Evolutionary conservation across 2,113 vertebrate genomes (phyloP).

Genomic region (Arizona elegans): DNA sequence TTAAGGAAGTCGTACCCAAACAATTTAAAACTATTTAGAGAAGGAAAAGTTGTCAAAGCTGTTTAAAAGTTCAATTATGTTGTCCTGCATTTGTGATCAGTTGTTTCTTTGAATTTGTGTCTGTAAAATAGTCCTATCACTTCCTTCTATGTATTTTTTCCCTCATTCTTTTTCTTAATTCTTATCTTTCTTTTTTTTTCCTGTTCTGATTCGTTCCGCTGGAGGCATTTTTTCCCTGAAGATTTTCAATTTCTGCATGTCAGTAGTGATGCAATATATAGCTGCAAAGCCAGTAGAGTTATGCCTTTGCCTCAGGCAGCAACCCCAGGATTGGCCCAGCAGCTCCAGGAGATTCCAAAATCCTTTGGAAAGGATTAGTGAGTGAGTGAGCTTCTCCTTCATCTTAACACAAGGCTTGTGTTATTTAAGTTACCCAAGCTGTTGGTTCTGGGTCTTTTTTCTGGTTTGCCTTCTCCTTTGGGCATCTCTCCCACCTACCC

Average conservation of each 20-base stretch:
- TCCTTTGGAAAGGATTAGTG: not conserved
- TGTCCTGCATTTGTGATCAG: not conserved
- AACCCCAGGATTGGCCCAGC: not conserved
- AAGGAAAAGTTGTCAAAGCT: no score
- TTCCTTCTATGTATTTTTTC: not conserved
- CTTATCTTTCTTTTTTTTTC: not conserved
- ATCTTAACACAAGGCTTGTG: not conserved
- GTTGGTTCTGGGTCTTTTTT: not conserved
- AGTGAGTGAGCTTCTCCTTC: not conserved
- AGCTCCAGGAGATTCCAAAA: not conserved
- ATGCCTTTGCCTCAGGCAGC: not conserved
- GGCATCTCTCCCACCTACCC: not conserved
- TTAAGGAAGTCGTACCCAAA: not conserved
- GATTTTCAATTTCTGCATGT: not conserved
- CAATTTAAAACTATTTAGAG: not conserved
- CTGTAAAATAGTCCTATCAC: not conserved
- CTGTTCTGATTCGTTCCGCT: not conserved
- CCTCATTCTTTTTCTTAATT: not conserved
- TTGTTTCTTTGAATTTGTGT: not conserved
- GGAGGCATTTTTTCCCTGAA: not conserved
- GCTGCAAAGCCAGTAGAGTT: not conserved
- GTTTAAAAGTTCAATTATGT: not conserved
- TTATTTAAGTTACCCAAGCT: not conserved
- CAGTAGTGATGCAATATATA: not conserved
- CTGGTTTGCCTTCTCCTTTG: not conserved